Percentiles rank a stretch among this genome's conserved stretches.
These are phyloP conservation scores for Haliclystus octoradiatus DNA, from an alignment of 30 jellyfish, hydroid and myxozoan species.

Conservation along the genomic window DNA sequence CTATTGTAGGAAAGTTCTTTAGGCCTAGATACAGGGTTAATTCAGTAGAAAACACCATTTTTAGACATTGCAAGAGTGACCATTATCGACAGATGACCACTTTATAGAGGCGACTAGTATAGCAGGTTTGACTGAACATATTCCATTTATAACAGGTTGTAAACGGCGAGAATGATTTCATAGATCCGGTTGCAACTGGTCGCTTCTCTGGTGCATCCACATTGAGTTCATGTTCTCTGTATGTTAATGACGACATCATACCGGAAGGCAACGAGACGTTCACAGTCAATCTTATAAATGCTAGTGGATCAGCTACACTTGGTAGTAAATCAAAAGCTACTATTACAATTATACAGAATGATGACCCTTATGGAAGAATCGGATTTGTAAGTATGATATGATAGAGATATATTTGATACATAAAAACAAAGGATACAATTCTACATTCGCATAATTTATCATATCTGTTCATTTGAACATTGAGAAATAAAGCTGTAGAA, in stretches of 20 bases:
- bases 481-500: neutral
- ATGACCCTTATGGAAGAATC: constrained; percentile 85
- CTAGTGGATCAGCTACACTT: constrained; percentile 20
- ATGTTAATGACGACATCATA: constrained; percentile 44
- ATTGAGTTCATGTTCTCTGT: constrained; percentile 24
- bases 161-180: constrained; percentile 12
- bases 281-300: constrained; percentile 21
- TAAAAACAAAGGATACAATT: no score
- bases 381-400: constrained; percentile 19
- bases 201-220: neutral
- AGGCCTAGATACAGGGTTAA: no score
- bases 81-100: no score
- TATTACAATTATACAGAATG: constrained; percentile 63
- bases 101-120: no score
- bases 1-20: no score
- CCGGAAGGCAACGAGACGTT: constrained; percentile 78
- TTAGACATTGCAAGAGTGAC: no score
- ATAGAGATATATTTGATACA: neutral
- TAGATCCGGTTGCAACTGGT: neutral
- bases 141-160: neutral
- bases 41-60: no score
- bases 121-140: no score
- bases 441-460: no score
- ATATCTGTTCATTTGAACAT: no score
- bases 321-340: constrained; percentile 24